These are phyloP conservation scores for Altica lythri DNA, from an alignment of 2,888 invertebrate genomes.

Conservation along the genomic window DNA sequence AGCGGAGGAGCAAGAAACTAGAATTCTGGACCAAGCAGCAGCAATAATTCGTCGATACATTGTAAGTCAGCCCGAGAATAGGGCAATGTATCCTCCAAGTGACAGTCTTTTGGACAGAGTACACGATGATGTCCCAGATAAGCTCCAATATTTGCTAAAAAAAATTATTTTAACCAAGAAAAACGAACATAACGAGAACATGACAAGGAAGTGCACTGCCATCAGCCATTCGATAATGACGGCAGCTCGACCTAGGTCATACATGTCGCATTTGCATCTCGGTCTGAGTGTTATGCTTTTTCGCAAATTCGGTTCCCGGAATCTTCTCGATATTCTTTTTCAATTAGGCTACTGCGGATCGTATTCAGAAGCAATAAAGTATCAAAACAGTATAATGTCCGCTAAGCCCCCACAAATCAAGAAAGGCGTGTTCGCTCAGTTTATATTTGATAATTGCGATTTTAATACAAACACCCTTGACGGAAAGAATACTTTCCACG, in stretches of 20 bases:
- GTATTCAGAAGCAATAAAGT: background rate
- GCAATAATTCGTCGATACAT: background rate
- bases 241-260: background rate
- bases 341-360: slow-evolving; percentile 1
- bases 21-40: slow-evolving; percentile 2
- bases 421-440: background rate
- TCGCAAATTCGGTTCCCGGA: background rate
- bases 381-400: no score
- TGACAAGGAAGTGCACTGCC: background rate
- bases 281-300: slow-evolving; percentile 2
- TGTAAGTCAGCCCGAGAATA: background rate
- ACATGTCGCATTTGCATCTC: slow-evolving; percentile 5
- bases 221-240: slow-evolving; percentile 7
- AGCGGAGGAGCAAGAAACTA: background rate
- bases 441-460: background rate
- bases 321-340: slow-evolving; percentile 1
- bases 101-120: background rate
- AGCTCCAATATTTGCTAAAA: background rate
- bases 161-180: background rate
- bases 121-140: background rate
- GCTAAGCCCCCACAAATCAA: background rate
- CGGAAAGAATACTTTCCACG: no score
- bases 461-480: no score
- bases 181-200: background rate
- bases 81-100: background rate